Percentiles rank a stretch among this genome's conserved stretches.
These are phyloP conservation scores for Patagioenas fasciata DNA, from an alignment of 2,113 vertebrate species.

Conservation along the genomic window DNA sequence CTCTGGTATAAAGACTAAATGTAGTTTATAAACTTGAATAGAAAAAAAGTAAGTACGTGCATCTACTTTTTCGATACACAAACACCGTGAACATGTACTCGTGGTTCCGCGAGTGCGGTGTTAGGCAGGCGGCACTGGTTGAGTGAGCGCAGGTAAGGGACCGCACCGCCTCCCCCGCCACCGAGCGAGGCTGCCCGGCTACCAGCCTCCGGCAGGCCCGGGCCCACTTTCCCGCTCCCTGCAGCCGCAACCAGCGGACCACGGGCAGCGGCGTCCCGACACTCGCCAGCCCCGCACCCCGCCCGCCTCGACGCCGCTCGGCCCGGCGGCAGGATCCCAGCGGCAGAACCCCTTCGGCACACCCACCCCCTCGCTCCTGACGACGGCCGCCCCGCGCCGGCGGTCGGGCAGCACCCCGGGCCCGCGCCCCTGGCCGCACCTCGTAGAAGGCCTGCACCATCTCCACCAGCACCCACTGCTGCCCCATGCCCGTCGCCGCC, in stretches of 20 bases:
- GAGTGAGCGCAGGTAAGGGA: no score
- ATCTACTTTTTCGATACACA: fast-evolving
- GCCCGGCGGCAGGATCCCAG: no score
- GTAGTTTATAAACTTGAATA: fast-evolving
- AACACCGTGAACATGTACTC: fast-evolving
- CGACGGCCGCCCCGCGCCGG: no score
- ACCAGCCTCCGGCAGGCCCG: neutral
- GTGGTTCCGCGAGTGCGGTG: fast-evolving
- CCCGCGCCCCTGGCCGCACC: conserved; percentile 61
- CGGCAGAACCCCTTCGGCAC: no score
- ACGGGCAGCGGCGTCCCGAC: neutral
- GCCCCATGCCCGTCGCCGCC: conserved; percentile 82
- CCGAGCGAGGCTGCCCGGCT: neutral
- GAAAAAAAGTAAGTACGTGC: fast-evolving
- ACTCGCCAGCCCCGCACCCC: neutral
- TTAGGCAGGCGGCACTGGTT: neutral
- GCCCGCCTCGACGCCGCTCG: no score
- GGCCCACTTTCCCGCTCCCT: neutral
- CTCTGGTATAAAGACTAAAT: no score
- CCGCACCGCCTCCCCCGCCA: neutral
- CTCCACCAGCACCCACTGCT: conserved; percentile 96
- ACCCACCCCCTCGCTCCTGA: neutral
- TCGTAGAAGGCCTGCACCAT: conserved; percentile 97
- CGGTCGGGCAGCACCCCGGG: neutral
- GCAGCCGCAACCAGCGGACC: neutral